Evolutionary conservation across 1,140 invertebrate species (phyloP).

Genomic region (Atta colombica): DNA sequence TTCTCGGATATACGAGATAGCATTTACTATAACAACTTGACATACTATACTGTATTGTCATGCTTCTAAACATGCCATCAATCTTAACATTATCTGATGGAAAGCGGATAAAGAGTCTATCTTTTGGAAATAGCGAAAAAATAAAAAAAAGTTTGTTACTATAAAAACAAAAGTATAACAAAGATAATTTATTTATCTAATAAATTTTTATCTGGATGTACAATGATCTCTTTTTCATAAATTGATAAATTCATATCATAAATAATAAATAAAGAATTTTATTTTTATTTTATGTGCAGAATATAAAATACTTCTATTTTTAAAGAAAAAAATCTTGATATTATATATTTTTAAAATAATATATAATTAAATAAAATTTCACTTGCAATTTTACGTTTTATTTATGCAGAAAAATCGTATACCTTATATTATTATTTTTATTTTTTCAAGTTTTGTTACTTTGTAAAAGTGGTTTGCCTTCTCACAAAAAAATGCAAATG

Average conservation of each 20-base stretch:
- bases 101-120: neutral
- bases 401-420: neutral
- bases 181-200: neutral
- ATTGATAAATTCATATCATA: neutral
- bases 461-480: slow-evolving; percentile 1
- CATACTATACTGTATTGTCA: neutral
- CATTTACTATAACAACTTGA: neutral
- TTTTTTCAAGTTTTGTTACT: neutral
- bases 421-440: slow-evolving; percentile 8
- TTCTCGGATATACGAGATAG: neutral
- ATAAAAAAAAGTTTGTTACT: neutral
- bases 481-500: too few species aligned
- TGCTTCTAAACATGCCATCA: neutral
- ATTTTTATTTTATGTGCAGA: neutral
- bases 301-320: neutral
- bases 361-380: neutral
- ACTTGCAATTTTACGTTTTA: neutral
- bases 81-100: neutral
- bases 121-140: neutral
- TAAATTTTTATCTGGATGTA: neutral
- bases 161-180: neutral
- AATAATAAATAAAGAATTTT: neutral
- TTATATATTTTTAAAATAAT: neutral
- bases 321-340: neutral
- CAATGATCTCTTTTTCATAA: neutral